These are phyloP conservation scores for Girardia tigrina DNA, from an alignment of 2,888 invertebrate species.

Conservation along the genomic window DNA sequence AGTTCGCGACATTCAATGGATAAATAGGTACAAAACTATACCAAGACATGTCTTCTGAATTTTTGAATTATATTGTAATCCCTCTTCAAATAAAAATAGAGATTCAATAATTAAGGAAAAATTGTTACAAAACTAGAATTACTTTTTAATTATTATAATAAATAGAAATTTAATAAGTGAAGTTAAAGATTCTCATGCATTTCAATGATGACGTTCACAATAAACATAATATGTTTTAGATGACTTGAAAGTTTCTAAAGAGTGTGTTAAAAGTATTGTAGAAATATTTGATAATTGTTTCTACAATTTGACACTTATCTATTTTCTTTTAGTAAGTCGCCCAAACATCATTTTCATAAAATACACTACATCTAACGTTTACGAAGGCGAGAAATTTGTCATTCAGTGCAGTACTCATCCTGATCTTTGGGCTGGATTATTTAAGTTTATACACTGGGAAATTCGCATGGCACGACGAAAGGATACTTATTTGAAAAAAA, in stretches of 20 bases:
- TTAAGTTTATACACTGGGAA: background rate
- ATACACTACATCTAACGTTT: background rate
- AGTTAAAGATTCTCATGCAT: background rate
- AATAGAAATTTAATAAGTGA: too few species aligned
- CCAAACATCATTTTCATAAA: background rate
- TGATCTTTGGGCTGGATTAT: background rate
- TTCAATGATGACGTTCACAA: background rate
- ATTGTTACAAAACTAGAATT: too few species aligned
- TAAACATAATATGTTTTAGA: background rate
- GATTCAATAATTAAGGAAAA: too few species aligned
- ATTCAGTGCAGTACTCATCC: background rate
- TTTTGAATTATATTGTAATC: too few species aligned
- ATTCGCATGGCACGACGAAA: background rate
- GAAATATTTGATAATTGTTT: background rate
- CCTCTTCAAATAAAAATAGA: too few species aligned
- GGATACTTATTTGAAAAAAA: background rate
- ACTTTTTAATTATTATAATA: too few species aligned
- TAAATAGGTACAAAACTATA: too few species aligned
- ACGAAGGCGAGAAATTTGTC: slow-evolving; percentile 10
- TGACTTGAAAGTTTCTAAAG: background rate
- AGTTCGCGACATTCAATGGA: too few species aligned
- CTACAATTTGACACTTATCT: background rate
- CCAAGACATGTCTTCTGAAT: too few species aligned
- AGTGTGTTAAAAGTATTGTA: background rate
- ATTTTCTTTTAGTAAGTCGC: background rate